phyloP scores from a whole-genome alignment of 1,140 invertebrate genomes.

The Pseudomyrmex flavicornis region DNA sequence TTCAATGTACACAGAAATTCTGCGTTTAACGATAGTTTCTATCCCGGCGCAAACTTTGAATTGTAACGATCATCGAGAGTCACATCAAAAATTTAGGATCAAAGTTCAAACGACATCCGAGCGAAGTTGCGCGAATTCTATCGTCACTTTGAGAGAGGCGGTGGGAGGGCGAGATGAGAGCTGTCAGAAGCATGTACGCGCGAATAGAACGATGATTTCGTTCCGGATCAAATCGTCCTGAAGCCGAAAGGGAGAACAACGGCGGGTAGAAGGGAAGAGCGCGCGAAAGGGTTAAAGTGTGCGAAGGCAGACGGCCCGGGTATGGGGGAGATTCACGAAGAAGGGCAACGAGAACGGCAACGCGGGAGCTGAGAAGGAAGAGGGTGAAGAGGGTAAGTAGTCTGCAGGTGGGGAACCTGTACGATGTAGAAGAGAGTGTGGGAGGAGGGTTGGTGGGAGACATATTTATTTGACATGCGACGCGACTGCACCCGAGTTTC shows the following conservation, averaged over 20 bases:
- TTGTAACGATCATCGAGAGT: constrained; percentile 10
- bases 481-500: constrained; percentile 85
- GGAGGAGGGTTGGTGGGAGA: constrained; percentile 72
- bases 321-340: constrained; percentile 72
- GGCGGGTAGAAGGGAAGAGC: constrained; percentile 16
- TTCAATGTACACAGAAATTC: not conserved
- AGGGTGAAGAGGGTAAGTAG: constrained; percentile 54
- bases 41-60: not conserved
- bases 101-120: constrained; percentile 9
- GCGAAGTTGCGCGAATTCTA: constrained; percentile 46
- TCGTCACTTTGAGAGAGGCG: constrained; percentile 18
- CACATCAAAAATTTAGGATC: constrained; percentile 46
- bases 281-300: constrained; percentile 70
- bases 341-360: constrained; percentile 65
- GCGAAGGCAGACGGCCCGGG: constrained; percentile 44
- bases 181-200: constrained; percentile 69
- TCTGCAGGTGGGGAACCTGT: constrained; percentile 65
- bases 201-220: constrained; percentile 74
- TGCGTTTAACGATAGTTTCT: not conserved
- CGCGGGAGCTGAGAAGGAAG: constrained; percentile 57
- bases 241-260: constrained; percentile 3
- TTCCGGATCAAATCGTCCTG: constrained; percentile 73
- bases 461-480: constrained; percentile 86
- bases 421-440: constrained; percentile 8
- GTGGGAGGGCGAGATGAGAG: constrained; percentile 54